These are phyloP conservation scores for Pyrrhia umbra DNA, from an alignment of 2,888 invertebrate genomes.

Conservation along the genomic window DNA sequence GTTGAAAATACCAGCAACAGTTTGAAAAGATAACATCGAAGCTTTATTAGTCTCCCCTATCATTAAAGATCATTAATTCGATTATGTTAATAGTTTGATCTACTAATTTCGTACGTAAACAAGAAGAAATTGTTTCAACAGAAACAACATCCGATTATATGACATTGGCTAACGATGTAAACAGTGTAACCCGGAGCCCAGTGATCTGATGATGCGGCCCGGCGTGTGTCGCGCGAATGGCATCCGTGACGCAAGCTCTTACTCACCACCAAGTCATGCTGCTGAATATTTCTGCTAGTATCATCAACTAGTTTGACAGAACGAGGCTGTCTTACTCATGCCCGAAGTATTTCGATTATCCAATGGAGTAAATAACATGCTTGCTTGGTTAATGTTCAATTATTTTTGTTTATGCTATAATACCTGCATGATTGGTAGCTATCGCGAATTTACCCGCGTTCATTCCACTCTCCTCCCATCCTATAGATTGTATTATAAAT, in stretches of 20 bases:
- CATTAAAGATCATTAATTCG: not conserved
- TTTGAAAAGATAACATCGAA: not conserved
- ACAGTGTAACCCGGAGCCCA: constrained; percentile 63
- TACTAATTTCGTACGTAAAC: not conserved
- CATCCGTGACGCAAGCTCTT: constrained; percentile 52
- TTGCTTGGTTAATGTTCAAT: not conserved
- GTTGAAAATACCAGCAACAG: not conserved
- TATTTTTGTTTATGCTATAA: constrained; percentile 19
- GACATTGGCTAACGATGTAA: constrained; percentile 52
- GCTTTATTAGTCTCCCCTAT: not conserved
- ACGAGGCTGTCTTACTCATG: constrained; percentile 42
- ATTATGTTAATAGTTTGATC: not conserved
- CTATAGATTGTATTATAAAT: no score
- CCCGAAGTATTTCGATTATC: constrained; percentile 10
- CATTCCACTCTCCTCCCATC: no score
- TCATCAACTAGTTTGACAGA: constrained; percentile 47
- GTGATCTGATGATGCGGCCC: constrained; percentile 56
- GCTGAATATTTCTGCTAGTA: constrained; percentile 30
- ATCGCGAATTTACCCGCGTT: no score
- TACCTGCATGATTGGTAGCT: not conserved
- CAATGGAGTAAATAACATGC: constrained; percentile 2
- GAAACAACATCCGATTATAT: constrained; percentile 10
- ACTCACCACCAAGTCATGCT: constrained; percentile 44
- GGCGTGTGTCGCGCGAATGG: constrained; percentile 46
- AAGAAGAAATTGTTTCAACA: constrained; percentile 6